These are phyloP conservation scores for Ceratina australensis DNA, from an alignment of 1,140 invertebrate species.

Conservation along the genomic window DNA sequence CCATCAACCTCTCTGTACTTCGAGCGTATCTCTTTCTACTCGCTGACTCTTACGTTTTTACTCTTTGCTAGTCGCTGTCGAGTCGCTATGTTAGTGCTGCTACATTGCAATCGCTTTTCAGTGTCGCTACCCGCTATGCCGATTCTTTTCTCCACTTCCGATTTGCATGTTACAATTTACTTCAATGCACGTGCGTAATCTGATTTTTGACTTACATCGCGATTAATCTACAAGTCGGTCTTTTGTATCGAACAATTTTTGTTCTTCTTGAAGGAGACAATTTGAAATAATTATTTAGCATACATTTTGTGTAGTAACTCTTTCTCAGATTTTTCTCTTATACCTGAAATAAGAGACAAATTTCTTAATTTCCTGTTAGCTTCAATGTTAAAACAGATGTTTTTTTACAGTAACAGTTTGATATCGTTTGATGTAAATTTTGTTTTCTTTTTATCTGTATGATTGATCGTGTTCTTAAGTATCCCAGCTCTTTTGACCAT, in stretches of 20 bases:
- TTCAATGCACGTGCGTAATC: slow-evolving; percentile 37
- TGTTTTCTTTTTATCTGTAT: slow-evolving; percentile 7
- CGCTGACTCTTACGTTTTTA: background rate
- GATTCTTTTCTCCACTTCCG: background rate
- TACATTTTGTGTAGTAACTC: background rate
- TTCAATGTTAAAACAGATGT: background rate
- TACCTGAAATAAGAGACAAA: background rate
- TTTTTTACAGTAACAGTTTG: no score
- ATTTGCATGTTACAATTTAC: slow-evolving; percentile 15
- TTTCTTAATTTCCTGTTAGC: background rate
- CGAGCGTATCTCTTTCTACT: slow-evolving; percentile 8
- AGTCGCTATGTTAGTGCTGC: background rate
- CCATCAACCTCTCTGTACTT: slow-evolving; percentile 10
- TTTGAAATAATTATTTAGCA: background rate
- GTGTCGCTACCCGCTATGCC: background rate
- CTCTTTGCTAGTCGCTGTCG: slow-evolving; percentile 3
- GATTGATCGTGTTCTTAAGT: background rate
- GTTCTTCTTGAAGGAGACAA: background rate
- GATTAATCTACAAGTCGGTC: background rate
- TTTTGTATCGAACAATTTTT: background rate
- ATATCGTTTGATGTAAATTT: background rate
- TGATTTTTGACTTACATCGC: slow-evolving; percentile 42
- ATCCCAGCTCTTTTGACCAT: background rate
- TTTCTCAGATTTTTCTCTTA: background rate
- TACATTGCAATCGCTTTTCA: slow-evolving; percentile 3